Conservation (phyloP, 2,797 vertebrate species). For the Phataginus tricuspis region DNA sequence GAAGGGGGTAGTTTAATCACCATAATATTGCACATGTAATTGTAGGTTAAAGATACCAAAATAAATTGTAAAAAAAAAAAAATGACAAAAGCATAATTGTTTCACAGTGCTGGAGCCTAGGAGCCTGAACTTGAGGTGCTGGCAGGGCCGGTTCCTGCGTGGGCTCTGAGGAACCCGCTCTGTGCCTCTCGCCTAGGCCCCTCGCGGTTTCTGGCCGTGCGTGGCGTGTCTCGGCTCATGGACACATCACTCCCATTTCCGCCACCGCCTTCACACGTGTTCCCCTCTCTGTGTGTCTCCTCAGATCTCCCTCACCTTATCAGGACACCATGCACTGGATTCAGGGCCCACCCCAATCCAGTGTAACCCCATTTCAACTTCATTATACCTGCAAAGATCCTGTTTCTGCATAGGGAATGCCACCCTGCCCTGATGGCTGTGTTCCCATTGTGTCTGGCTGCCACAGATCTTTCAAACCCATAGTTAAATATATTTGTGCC, state of each 20-base stretch:
- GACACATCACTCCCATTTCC: background rate
- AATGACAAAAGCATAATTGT: background rate
- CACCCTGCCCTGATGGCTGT: background rate
- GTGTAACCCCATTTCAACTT: background rate
- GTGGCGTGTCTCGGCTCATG: background rate
- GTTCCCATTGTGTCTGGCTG: background rate
- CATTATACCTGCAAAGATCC: background rate
- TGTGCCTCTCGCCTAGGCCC: background rate
- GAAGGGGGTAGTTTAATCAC: too few species aligned
- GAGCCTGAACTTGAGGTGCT: background rate
- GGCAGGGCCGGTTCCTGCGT: background rate
- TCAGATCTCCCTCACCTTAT: background rate
- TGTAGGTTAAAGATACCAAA: too few species aligned
- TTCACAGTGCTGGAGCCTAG: background rate
- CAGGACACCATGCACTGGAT: background rate
- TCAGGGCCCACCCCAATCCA: background rate
- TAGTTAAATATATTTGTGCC: slow-evolving; percentile 42
- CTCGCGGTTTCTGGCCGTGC: background rate
- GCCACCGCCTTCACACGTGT: background rate
- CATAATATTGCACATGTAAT: too few species aligned
- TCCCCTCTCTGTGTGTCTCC: background rate
- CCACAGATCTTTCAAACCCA: background rate
- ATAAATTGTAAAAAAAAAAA: too few species aligned
- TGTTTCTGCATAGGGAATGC: background rate
- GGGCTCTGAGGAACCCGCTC: background rate